These are phyloP conservation scores for Ectemnius lituratus DNA, from an alignment of 2,888 invertebrate species.

Conservation along the genomic window DNA sequence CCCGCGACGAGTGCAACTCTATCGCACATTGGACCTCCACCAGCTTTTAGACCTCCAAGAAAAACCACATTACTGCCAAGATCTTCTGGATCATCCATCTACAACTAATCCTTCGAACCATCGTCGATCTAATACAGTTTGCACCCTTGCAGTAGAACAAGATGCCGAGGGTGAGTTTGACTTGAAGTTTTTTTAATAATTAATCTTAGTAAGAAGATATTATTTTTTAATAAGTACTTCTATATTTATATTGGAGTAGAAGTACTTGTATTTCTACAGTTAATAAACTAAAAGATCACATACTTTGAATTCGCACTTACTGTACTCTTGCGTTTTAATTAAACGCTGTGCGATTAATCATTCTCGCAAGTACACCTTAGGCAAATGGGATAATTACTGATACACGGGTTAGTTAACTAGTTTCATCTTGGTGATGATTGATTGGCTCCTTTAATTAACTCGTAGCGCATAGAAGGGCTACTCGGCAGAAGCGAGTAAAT, in stretches of 20 bases:
- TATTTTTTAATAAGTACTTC: too few relatives aligned
- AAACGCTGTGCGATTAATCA: slow-evolving; percentile 27
- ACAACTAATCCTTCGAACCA: slow-evolving; percentile 2
- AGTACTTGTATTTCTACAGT: too few relatives aligned
- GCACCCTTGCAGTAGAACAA: slow-evolving; percentile 14
- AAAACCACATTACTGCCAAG: slow-evolving; percentile 63
- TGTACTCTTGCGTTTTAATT: too few relatives aligned
- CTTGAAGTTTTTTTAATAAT: too few relatives aligned
- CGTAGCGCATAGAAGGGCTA: slow-evolving; percentile 15
- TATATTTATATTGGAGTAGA: too few relatives aligned
- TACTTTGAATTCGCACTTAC: too few relatives aligned
- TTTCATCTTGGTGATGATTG: slow-evolving; percentile 50
- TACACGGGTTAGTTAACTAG: slow-evolving; percentile 49
- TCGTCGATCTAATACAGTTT: slow-evolving; percentile 5
- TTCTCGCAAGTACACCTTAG: slow-evolving; percentile 27
- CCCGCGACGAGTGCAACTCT: slow-evolving; percentile 64
- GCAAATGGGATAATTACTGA: slow-evolving; percentile 53
- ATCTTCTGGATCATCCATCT: slow-evolving; percentile 29
- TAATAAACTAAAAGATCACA: too few relatives aligned
- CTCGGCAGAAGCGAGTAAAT: slow-evolving; percentile 40
- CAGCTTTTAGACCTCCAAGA: slow-evolving; percentile 60
- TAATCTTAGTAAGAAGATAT: too few relatives aligned
- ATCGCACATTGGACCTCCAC: slow-evolving; percentile 39
- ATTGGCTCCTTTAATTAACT: slow-evolving; percentile 62
- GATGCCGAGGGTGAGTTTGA: slow-evolving; percentile 64